These are phyloP conservation scores for Monodelphis domestica DNA, from an alignment of 2,797 vertebrate species.

Conservation along the genomic window DNA sequence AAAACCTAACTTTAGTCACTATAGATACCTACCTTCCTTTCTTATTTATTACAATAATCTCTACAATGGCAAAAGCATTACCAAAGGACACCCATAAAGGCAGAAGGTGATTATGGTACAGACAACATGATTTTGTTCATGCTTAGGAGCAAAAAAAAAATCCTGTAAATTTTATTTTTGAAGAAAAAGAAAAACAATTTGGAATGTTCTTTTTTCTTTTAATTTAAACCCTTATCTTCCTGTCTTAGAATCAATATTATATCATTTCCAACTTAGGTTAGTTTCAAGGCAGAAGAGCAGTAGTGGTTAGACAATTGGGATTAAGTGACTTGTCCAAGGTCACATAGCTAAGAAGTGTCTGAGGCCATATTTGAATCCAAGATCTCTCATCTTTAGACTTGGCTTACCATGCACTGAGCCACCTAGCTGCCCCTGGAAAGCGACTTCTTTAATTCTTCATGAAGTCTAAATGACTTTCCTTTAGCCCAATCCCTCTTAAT, in stretches of 20 bases:
- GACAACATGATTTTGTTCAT: not conserved
- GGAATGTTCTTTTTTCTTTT: not conserved
- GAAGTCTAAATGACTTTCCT: not conserved
- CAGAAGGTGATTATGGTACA: not conserved
- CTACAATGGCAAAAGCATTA: not conserved
- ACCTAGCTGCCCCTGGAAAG: too few relatives aligned
- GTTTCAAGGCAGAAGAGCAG: too few relatives aligned
- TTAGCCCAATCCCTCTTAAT: not conserved
- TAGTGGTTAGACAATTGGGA: too few relatives aligned
- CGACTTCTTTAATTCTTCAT: slow-evolving; percentile 1
- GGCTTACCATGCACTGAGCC: too few relatives aligned
- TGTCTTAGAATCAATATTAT: too few relatives aligned
- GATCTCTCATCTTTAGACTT: too few relatives aligned
- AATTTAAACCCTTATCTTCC: slow-evolving; percentile 6
- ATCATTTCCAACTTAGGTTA: too few relatives aligned
- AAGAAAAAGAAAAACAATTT: slow-evolving; percentile 20
- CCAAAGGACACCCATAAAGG: not conserved
- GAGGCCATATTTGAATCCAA: too few relatives aligned
- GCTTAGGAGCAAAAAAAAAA: not conserved
- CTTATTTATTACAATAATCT: not conserved
- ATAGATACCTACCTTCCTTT: not conserved
- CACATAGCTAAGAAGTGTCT: too few relatives aligned
- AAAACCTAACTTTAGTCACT: not conserved
- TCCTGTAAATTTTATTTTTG: not conserved
- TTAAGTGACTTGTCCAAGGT: too few relatives aligned